These are phyloP conservation scores for Trichonephila inaurata DNA, from an alignment of 1,140 invertebrate genomes.

Conservation along the genomic window DNA sequence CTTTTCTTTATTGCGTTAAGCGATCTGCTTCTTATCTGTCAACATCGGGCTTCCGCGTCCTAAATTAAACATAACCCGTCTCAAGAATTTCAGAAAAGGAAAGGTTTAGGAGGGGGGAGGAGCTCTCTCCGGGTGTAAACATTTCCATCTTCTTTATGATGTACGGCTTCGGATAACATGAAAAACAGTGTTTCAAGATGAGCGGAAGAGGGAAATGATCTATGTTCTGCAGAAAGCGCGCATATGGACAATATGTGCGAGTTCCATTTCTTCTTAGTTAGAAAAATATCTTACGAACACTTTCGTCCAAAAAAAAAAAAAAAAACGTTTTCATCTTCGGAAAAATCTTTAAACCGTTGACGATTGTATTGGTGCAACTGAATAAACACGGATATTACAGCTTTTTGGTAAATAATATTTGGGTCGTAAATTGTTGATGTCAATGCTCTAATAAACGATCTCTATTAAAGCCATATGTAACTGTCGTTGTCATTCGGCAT, in stretches of 20 bases:
- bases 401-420: no score
- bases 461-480: no score
- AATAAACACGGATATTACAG: no score
- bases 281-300: no score
- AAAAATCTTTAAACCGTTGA: no score
- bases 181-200: neutral
- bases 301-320: no score
- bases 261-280: no score
- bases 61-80: conserved; percentile 7
- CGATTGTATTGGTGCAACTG: no score
- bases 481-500: no score
- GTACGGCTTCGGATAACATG: neutral
- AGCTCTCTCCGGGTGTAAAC: neutral
- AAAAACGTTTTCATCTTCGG: no score
- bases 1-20: neutral
- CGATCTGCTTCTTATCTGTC: conserved; percentile 15
- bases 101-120: neutral
- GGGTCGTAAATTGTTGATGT: no score
- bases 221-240: neutral
- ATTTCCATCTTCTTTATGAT: neutral
- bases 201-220: neutral
- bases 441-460: no score
- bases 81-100: neutral
- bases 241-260: neutral
- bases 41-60: neutral